Percentiles rank a stretch among this genome's conserved stretches.
These are phyloP conservation scores for Bombus difficillimus DNA, from an alignment of 1,140 invertebrate genomes.

Conservation along the genomic window DNA sequence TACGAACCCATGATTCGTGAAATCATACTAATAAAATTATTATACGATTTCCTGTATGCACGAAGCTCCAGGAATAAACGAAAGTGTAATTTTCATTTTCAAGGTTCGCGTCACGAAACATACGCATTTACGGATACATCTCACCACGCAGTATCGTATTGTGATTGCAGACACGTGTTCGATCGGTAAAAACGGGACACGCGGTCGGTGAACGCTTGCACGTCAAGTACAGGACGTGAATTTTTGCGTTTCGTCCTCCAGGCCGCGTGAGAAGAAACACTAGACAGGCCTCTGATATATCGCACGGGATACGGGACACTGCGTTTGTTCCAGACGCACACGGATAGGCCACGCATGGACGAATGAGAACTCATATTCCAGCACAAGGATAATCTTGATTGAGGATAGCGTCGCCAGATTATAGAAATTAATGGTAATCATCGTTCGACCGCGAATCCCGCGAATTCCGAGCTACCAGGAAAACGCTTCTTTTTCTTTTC, in stretches of 20 bases:
- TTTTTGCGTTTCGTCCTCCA: conserved; percentile 56
- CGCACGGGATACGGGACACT: conserved; percentile 60
- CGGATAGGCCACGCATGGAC: conserved; percentile 62
- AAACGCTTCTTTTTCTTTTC: not conserved
- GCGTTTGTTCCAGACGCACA: conserved; percentile 48
- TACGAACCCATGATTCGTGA: too few species aligned
- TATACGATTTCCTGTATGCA: not conserved
- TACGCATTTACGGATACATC: not conserved
- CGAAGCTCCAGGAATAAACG: not conserved
- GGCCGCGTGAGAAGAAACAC: conserved; percentile 66
- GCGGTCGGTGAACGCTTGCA: conserved; percentile 8
- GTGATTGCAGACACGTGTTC: conserved; percentile 18
- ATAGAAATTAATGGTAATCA: conserved; percentile 39
- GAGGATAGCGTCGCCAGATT: conserved; percentile 51
- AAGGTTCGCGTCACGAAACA: conserved; percentile 21
- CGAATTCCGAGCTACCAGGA: not conserved
- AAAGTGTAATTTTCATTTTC: conserved; percentile 37
- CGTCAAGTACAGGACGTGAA: conserved; percentile 35
- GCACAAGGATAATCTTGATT: conserved; percentile 64
- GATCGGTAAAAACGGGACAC: conserved; percentile 31
- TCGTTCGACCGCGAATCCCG: not conserved
- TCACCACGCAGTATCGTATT: not conserved
- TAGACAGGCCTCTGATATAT: conserved; percentile 64
- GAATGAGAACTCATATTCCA: conserved; percentile 62
- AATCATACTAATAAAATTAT: not conserved